Conservation (phyloP, 2,797 vertebrate species). For the Tragelaphus oryx region DNA sequence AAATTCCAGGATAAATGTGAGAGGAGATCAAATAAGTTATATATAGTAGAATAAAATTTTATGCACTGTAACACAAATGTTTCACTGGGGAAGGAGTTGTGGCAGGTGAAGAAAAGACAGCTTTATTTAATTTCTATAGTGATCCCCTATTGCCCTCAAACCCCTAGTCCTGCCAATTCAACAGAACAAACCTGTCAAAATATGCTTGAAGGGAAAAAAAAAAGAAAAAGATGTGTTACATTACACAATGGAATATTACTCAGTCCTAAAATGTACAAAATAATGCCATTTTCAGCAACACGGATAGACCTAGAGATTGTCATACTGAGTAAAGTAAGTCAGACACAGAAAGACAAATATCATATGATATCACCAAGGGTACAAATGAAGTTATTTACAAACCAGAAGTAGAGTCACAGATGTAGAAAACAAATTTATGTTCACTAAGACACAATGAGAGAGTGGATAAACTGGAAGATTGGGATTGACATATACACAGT, state of each 20-base stretch:
- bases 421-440: background rate
- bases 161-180: background rate
- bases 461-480: background rate
- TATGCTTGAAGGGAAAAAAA: background rate
- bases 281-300: background rate
- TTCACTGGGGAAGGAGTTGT: background rate
- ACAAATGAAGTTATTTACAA: background rate
- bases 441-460: background rate
- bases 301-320: background rate
- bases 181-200: background rate
- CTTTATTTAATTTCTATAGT: background rate
- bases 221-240: background rate
- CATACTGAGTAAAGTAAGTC: background rate
- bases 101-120: background rate
- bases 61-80: background rate
- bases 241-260: background rate
- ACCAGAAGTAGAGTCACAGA: background rate
- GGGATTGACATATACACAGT: background rate
- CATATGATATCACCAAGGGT: background rate
- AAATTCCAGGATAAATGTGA: background rate
- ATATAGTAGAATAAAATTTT: background rate
- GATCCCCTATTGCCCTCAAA: background rate
- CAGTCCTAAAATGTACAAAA: background rate
- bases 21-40: background rate
- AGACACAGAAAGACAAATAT: background rate